Base-by-base conservation (phyloP, 2,113 vertebrate species). In the Myotis davidii region DNA sequence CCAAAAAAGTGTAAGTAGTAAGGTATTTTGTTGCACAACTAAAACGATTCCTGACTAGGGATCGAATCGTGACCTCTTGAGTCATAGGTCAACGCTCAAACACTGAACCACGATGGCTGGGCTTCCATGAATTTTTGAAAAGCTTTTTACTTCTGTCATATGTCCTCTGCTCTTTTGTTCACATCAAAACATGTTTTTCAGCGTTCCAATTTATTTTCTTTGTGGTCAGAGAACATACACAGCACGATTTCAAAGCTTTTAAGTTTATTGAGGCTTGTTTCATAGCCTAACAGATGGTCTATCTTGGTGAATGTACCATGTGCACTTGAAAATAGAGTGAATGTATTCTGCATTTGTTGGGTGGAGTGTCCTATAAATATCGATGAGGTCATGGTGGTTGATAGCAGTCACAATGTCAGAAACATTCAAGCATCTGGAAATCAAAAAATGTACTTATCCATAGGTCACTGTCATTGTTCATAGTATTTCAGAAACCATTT, bases 41-140 rank as follows among this genome's bases (percentile, higher is more conserved):
- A n/a, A n/a, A n/a, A n/a, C n/a, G n/a, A n/a, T n/a, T n/a, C n/a
- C 56, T 59, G 56, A 59, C 56, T 11, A 59, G 23, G 59, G 27
- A 61, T 27, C 0, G 59, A 27, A 61, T 27, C 23, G 25, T 27
- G 59, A 61, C 59, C 23, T 61, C 59, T 27, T 61, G 59, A 61
- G 59, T 27, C 25, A 27, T 61, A 61, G 59, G 59, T 61, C 59
- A 59, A 25, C 23, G 56, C 21, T 59, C 56, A 61, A 61, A 3
- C 25, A 61, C 59, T 61, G 59, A 27, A 10, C 59, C 25, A 61
- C 25, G 59, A 61, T 12, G 59, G 25, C 25, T 27, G 59, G 59
- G 59, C 10, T 72, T 45, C 56, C 56, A 37, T 9, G 74, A 27
- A 48, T 86, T 95, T 96, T 76, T 92, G 70, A 70, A 48, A 92